Evolutionary conservation across 2,888 invertebrate species (phyloP), one percentile per base, ranked within the genome.

Genomic region (Eretmocerus hayati): DNA sequence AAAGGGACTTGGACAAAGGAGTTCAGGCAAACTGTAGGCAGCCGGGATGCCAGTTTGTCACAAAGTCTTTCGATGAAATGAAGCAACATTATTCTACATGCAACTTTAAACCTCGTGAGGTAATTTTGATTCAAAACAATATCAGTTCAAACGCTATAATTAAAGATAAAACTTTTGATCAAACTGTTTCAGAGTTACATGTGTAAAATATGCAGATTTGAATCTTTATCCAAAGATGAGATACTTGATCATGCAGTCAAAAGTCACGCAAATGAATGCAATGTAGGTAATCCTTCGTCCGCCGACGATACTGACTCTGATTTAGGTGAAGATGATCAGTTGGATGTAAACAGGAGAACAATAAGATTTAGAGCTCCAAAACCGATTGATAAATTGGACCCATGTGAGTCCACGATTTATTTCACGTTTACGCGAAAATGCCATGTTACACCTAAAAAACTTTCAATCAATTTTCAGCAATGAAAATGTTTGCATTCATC

Each of bases 161-260:
- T n/a, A n/a, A n/a, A n/a, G n/a, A n/a, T n/a, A n/a, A n/a, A n/a
- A n/a, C n/a, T n/a, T n/a, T n/a, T n/a, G n/a, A n/a, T n/a, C n/a
- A 31, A 35, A 33, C 39, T 18, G 8, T 11, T 49, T 36, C 48
- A 69, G 64, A 59, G 57, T 43, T 72, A 56, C 44, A 6, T 55
- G 5, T 72, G 72, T 50, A 67, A 63, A 54, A 53, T 68, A 21
- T 72, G 72, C 42, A 58, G 60, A 21, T 66, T 59, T 50, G 46
- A 57, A 15, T 56, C 60, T n/a, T 41, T 36, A 38, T 40, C 30
- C n/a, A 51, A 66, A 35, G 47, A 59, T 5, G 61, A 62, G 21
- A 61, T 69, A 21, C 31, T 55, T 13, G 50, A 54, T 3, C 72
- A 72, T 50, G 57, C 69, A 4, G 48, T 42, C n/a, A 43, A 61